A percentile compares a stretch with the other conserved stretches of the same genome.
Evolutionary conservation across 2,797 vertebrate species (phyloP).

Genomic region (Orestias chungarensis): DNA sequence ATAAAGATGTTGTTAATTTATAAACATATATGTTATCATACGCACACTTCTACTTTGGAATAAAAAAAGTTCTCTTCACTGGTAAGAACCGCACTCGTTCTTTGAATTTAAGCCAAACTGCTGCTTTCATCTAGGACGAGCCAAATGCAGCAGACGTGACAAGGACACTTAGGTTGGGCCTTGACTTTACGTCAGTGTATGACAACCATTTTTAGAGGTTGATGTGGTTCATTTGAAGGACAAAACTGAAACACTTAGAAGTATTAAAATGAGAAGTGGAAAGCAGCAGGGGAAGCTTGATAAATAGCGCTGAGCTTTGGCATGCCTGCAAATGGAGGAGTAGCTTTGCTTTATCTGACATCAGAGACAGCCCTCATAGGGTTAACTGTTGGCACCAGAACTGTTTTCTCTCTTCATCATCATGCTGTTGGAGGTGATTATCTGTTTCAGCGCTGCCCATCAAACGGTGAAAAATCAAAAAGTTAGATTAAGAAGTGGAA

Average conservation of each 20-base stretch:
- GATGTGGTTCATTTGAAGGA: slow-evolving; percentile 58
- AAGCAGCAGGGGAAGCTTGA: slow-evolving; percentile 59
- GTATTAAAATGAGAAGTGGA: slow-evolving; percentile 76
- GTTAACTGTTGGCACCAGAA: slow-evolving; percentile 34
- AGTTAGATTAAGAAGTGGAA: slow-evolving; percentile 21
- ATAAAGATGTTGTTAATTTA: not conserved
- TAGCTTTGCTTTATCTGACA: slow-evolving; percentile 17
- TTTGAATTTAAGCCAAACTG: slow-evolving; percentile 9
- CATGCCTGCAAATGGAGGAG: slow-evolving; percentile 51
- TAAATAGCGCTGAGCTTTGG: slow-evolving; percentile 56
- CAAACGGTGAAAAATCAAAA: slow-evolving; percentile 26
- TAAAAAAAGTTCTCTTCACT: slow-evolving; percentile 14
- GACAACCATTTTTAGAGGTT: slow-evolving; percentile 43
- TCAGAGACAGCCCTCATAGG: slow-evolving; percentile 18
- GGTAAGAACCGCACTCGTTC: slow-evolving; percentile 18
- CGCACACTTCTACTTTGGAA: not conserved
- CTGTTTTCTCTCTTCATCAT: slow-evolving; percentile 29
- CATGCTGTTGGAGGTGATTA: slow-evolving; percentile 40
- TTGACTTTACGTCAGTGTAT: slow-evolving; percentile 48
- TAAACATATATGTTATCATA: not conserved
- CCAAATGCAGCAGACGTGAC: slow-evolving; percentile 33
- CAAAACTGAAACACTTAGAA: slow-evolving; percentile 76
- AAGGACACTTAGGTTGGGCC: slow-evolving; percentile 56
- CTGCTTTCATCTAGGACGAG: slow-evolving; percentile 40
- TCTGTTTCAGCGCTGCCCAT: slow-evolving; percentile 31